Evolutionary conservation across 2,113 vertebrate genomes (phyloP), one percentile per base, ranked within the genome.

Genomic region (Bujurquina vittata): DNA sequence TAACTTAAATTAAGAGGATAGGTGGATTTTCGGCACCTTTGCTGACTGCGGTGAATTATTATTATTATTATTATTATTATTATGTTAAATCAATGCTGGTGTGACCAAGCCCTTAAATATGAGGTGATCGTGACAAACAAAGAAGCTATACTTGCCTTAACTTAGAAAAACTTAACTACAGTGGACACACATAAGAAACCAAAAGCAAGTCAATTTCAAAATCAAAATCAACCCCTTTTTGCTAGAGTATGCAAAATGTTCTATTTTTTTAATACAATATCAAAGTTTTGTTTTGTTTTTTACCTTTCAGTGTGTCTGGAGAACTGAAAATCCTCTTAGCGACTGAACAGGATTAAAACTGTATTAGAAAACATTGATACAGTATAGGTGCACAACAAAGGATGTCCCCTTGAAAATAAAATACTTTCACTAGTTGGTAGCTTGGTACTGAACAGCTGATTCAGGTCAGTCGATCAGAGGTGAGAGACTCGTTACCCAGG

Each of bases 351-450:
- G 49, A 82, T 80, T 56, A 40, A 77, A 60, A 75, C 17, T 14
- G 18, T 46, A 65, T 62, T 57, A 67, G 56, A 63, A 80, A 63
- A 73, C 40, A 56, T 33, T n/a, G 22, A 69, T 31, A 59, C n/a
- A 11, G 2, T 57, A 1, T 40, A 54, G 75, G 12, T 20, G 8
- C 37, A 83, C 11, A 17, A 2, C 37, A 14, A 75, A 80, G 15
- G 67, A 7, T 22, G 10, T 20, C 18, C 23, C 43, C 5, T 29
- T n/a, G 14, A 72, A 87, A 60, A 69, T 54, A 12, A 56, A 26
- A 29, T 7, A 14, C 31, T 62, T 43, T 31, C n/a, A 7, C 29
- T 49, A 11, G 22, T 18, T 11, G 7, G 49, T n/a, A n/a, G 20
- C 46, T 77, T 31, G n/a, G 4, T 14, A 56, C 56, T 35, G 43